These are phyloP conservation scores for Cephus rjabovi DNA, from an alignment of 2,888 invertebrate genomes.

Conservation along the genomic window DNA sequence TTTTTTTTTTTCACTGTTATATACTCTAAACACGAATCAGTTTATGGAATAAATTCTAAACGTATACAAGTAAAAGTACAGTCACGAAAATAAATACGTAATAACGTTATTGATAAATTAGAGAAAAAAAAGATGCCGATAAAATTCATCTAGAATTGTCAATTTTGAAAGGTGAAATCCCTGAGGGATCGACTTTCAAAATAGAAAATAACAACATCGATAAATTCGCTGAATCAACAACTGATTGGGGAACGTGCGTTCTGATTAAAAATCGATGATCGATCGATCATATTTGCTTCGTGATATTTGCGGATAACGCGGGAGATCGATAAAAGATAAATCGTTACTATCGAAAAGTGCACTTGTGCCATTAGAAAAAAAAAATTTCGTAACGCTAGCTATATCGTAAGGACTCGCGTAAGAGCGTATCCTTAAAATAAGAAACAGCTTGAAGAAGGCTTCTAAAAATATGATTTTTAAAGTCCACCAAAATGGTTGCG, in stretches of 20 bases:
- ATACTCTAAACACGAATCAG: background rate
- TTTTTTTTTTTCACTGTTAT: background rate
- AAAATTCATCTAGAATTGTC: too few species aligned
- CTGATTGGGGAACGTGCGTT: background rate
- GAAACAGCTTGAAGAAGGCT: background rate
- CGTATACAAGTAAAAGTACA: background rate
- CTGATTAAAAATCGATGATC: background rate
- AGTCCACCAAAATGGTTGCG: background rate
- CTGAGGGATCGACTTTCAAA: background rate
- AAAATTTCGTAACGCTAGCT: background rate
- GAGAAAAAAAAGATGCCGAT: too few species aligned
- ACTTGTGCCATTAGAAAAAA: background rate
- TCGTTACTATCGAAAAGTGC: background rate
- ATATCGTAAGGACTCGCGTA: background rate
- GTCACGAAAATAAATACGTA: background rate
- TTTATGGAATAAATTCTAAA: background rate
- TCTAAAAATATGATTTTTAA: background rate
- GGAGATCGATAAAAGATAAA: background rate
- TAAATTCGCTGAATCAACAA: background rate
- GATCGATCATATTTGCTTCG: background rate
- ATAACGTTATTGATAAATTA: background rate
- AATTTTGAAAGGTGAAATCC: too few species aligned
- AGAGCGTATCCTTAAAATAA: background rate
- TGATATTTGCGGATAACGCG: background rate
- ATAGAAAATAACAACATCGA: background rate